Evolutionary conservation across 2,113 vertebrate species (phyloP).

Genomic region (Polypterus senegalus): DNA sequence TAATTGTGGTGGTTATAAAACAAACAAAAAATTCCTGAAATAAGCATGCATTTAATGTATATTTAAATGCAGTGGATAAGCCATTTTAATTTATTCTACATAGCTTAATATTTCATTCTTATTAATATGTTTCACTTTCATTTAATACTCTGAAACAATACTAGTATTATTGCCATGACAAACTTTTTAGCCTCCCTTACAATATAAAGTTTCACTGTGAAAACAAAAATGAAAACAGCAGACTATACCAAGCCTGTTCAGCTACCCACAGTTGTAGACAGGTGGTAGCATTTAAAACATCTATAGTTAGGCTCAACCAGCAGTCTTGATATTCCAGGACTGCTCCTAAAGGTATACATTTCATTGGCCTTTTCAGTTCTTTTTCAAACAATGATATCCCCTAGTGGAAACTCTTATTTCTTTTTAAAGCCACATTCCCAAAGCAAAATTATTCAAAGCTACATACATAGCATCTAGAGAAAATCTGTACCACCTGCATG

Average conservation of each 20-base stretch:
- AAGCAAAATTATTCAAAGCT: constrained; percentile 4
- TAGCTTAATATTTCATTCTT: no score
- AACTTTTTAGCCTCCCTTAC: constrained; percentile 1
- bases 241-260: no score
- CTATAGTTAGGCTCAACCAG: constrained; percentile 1
- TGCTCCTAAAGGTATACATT: constrained; percentile 8
- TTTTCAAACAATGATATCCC: constrained; percentile 11
- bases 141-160: no score
- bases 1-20: no score
- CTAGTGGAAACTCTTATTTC: constrained; percentile 7
- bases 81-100: no score
- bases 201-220: constrained; percentile 3
- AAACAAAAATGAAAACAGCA: not conserved
- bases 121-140: no score
- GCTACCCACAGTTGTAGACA: not conserved
- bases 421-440: constrained; percentile 6
- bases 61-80: no score
- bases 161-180: not conserved
- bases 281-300: constrained; percentile 4
- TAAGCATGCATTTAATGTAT: no score
- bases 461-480: not conserved
- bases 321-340: not conserved
- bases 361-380: constrained; percentile 10
- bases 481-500: constrained; percentile 4
- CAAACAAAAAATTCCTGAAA: no score